phyloP scores from a whole-genome alignment of 2,113 vertebrate genomes.

The Mustela lutreola region DNA sequence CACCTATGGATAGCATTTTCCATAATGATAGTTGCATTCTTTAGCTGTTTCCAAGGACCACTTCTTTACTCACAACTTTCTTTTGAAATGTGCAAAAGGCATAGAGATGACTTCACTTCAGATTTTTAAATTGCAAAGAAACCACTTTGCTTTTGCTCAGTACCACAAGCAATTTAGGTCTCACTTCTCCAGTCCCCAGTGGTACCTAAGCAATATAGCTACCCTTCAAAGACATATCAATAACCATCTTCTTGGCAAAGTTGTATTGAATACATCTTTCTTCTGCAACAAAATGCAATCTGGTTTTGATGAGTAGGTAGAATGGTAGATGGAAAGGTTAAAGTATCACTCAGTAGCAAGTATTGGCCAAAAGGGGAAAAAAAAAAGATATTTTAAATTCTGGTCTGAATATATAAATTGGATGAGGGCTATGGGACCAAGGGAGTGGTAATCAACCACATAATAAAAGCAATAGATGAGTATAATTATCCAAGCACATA shows the following conservation, averaged over 20 bases:
- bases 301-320: conserved; percentile 74
- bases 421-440: neutral
- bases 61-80: conserved; percentile 51
- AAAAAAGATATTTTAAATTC: neutral
- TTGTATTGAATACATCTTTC: conserved; percentile 74
- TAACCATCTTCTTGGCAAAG: conserved; percentile 65
- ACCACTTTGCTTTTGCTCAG: conserved; percentile 25
- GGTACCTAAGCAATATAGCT: conserved; percentile 58
- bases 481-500: conserved; percentile 66
- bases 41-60: neutral
- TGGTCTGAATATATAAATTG: neutral
- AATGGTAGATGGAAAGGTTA: conserved; percentile 60
- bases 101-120: conserved; percentile 38
- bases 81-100: conserved; percentile 45
- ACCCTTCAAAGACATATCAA: conserved; percentile 76
- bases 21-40: neutral
- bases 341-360: conserved; percentile 45
- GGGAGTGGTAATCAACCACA: neutral
- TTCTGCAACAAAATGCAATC: conserved; percentile 76
- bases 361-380: conserved; percentile 2
- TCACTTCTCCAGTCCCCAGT: conserved; percentile 21
- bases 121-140: conserved; percentile 65
- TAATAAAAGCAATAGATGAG: conserved; percentile 68
- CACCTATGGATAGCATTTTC: neutral
- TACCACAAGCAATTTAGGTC: conserved; percentile 63